A percentile compares a stretch with the other conserved stretches of the same genome.
phyloP scores from a whole-genome alignment of 2,113 vertebrate genomes.

The human region GRCh38 chr21:36789001-36789500 shows the following conservation, averaged over 20 bases:
- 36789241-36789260: no score
- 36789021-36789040: background rate
- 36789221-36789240: no score
- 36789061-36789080: no score
- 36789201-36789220: no score
- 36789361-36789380: background rate
- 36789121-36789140: no score
- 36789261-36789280: background rate
- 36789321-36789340: background rate
- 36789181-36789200: no score
- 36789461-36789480: background rate
- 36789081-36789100: no score
- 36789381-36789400: background rate
- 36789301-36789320: background rate
- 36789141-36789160: no score
- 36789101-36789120: no score
- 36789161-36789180: no score
- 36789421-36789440: background rate
- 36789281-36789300: background rate
- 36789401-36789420: background rate
- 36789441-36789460: background rate
- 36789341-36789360: background rate
- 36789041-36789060: background rate
- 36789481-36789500: background rate
- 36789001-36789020: rapidly evolving